Evolutionary conservation across 1,140 invertebrate genomes (phyloP).

Genomic region (Procambarus clarkii): DNA sequence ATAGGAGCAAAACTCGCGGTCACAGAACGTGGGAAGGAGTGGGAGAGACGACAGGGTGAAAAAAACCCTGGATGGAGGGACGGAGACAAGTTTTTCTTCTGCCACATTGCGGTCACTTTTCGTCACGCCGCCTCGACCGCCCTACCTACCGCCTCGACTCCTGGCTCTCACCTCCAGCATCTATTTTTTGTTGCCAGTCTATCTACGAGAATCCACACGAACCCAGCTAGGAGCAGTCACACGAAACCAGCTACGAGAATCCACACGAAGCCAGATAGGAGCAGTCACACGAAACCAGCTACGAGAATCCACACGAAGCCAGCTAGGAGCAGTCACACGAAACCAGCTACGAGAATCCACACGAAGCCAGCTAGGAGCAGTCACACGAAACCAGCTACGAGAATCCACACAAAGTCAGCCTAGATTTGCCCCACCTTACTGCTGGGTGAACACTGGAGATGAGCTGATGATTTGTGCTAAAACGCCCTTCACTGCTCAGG

Average conservation of each 20-base stretch:
- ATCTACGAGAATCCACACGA: neutral
- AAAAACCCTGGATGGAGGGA: neutral
- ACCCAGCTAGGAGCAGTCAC: neutral
- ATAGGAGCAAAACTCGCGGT: neutral
- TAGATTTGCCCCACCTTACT: neutral
- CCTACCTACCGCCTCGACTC: neutral
- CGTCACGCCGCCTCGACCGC: slow-evolving; percentile 16
- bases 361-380: neutral
- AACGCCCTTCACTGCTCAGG: too few species aligned
- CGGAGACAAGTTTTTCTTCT: slow-evolving; percentile 17
- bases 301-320: too few species aligned
- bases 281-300: too few species aligned
- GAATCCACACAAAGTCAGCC: neutral
- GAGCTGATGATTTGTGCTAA: too few species aligned
- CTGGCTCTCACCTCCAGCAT: neutral
- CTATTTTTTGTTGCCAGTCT: too few species aligned
- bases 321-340: too few species aligned
- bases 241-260: neutral
- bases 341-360: neutral
- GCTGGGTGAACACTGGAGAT: too few species aligned
- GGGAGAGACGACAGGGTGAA: neutral
- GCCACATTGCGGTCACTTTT: slow-evolving; percentile 33
- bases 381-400: too few species aligned
- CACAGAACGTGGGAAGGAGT: neutral
- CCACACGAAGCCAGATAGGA: too few species aligned